Percentiles rank a stretch among this genome's conserved stretches.
These are phyloP conservation scores for Poecilia gillii DNA, from an alignment of 2,797 vertebrate species.

Conservation along the genomic window DNA sequence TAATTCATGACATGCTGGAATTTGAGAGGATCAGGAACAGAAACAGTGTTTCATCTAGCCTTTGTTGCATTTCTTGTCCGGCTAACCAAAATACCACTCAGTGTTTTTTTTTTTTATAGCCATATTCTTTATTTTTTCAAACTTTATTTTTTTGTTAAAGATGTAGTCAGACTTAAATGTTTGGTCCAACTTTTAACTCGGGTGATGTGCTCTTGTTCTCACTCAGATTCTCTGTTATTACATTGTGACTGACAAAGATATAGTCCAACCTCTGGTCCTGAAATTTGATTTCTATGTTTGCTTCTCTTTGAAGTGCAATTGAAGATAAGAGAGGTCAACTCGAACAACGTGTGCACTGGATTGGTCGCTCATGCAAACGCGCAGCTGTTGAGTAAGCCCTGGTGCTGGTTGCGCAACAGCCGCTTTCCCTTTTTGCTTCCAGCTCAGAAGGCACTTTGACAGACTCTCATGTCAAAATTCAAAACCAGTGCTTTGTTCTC, in stretches of 20 bases:
- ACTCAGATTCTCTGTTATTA: background rate
- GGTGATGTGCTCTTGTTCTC: background rate
- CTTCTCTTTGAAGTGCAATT: background rate
- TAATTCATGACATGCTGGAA: background rate
- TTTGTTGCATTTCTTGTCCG: background rate
- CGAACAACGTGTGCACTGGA: background rate
- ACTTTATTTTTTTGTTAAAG: background rate
- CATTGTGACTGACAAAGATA: background rate
- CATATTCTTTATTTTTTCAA: background rate
- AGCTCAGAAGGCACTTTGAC: conserved; percentile 1
- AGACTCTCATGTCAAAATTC: conserved; percentile 29
- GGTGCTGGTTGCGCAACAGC: conserved; percentile 1
- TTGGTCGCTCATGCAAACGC: background rate
- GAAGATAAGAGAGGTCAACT: background rate
- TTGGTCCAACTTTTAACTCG: background rate
- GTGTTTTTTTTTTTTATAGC: background rate
- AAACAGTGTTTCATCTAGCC: background rate
- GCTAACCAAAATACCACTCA: background rate
- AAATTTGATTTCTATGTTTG: background rate
- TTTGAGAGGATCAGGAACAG: background rate
- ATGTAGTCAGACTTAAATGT: background rate
- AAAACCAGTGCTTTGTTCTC: conserved; percentile 32
- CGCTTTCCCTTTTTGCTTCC: conserved; percentile 13
- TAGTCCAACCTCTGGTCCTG: background rate
- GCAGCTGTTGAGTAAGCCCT: background rate